Evolutionary conservation across 2,888 invertebrate species (phyloP), one percentile per base, ranked within the genome.

Genomic region (Hypselothyrea guttata): DNA sequence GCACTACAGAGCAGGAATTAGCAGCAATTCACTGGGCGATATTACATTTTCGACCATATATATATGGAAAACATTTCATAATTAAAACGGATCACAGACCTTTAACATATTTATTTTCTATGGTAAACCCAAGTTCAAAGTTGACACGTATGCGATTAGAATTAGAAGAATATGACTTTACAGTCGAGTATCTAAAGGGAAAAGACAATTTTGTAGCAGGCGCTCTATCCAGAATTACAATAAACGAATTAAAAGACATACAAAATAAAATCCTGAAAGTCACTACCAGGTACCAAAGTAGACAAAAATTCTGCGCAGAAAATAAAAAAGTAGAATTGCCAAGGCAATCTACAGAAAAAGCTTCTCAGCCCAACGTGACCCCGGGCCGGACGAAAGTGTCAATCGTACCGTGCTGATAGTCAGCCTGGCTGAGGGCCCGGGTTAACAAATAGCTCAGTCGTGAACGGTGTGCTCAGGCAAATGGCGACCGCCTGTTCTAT

Each of bases 201-300:
- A 51, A 49, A 33, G 33, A 41, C 7, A 41, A 41, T 38, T 13
- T 7, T 15, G 49, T 44, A 11, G 49, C 54, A 0, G 40, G 40
- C 16, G 54, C 46, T 7, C 16, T 53, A n/a, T 40, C 46, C 13
- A 33, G 54, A 12, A 40, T 54, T 27, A 46, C 54, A 9, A 46
- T 46, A 4, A 7, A 33, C n/a, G 33, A 33, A 2, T 5, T 18
- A 33, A 7, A 45, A 45, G 11, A 42, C 2, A 16, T 42, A 1
- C 12, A 33, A 45, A 8, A 12, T 33, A 7, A 7, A 11, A n/a
- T n/a, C n/a, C n/a, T n/a, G 33, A 22, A 37, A 37, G 37, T 37
- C 37, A 37, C 13, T 15, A 37, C 37, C 7, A 37, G 16, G 16
- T 13, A 40, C 1, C 35, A 28, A 27, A 46, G 46, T 35, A 46